Percentiles rank a stretch among this genome's conserved stretches.
Conservation (phyloP, 2,113 vertebrate species). For the Urocynchramus pylzowi region DNA sequence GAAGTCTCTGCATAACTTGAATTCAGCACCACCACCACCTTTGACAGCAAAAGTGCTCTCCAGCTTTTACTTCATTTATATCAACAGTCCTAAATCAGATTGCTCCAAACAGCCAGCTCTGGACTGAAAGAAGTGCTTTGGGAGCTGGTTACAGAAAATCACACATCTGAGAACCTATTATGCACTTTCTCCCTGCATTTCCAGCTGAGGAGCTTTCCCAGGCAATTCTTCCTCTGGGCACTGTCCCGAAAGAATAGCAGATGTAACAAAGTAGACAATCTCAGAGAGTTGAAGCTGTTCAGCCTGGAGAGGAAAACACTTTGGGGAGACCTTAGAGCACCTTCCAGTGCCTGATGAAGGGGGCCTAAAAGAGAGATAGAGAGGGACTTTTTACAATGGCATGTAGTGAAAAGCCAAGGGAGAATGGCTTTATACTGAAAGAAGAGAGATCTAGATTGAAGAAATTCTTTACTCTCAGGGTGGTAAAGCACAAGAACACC, state of each 20-base stretch:
- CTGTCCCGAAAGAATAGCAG: neutral
- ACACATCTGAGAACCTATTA: neutral
- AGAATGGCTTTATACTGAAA: neutral
- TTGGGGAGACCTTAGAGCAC: neutral
- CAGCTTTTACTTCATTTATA: neutral
- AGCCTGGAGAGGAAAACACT: neutral
- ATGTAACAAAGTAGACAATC: neutral
- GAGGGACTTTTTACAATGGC: neutral
- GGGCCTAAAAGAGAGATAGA: neutral
- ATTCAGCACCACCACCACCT: neutral
- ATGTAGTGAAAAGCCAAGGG: neutral
- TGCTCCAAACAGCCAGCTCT: neutral
- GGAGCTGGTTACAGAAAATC: neutral
- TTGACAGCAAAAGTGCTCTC: neutral
- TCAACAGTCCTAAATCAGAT: neutral
- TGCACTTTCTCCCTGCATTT: neutral
- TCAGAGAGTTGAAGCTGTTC: neutral
- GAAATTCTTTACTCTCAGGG: neutral
- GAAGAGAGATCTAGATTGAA: neutral
- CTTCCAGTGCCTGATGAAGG: neutral
- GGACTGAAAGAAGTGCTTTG: neutral
- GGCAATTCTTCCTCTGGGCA: neutral
- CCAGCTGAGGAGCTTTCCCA: neutral
- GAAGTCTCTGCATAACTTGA: neutral
- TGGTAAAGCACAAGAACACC: neutral